Conservation (phyloP, 2,888 invertebrate species). For the Sesamia inferens region DNA sequence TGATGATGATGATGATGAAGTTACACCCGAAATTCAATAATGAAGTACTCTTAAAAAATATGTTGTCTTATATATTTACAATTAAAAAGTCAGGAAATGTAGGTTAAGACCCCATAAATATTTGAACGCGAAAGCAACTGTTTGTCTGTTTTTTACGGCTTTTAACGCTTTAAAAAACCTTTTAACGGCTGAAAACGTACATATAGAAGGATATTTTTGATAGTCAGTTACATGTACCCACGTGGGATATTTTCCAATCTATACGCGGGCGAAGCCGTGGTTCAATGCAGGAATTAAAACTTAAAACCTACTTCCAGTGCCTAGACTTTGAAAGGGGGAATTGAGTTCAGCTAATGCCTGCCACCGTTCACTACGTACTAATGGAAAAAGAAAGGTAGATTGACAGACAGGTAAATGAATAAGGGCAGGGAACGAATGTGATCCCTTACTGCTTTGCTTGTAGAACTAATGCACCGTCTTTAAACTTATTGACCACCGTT, state of each 20-base stretch:
- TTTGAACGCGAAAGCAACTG: not conserved
- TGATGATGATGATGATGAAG: no score
- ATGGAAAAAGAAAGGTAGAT: slow-evolving; percentile 42
- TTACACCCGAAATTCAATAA: no score
- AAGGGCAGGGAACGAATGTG: slow-evolving; percentile 37
- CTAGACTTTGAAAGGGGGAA: not conserved
- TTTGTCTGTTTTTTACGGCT: no score
- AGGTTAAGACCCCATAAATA: no score
- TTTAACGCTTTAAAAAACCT: no score
- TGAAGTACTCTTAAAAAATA: no score
- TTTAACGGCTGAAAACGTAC: no score
- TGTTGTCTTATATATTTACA: no score
- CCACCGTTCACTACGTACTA: slow-evolving; percentile 17
- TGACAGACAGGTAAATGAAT: slow-evolving; percentile 61
- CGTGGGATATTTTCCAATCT: not conserved
- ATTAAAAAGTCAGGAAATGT: no score
- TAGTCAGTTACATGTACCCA: no score
- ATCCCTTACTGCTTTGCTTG: slow-evolving; percentile 56
- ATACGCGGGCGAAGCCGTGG: not conserved
- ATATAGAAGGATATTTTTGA: no score
- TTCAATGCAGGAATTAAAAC: slow-evolving; percentile 5
- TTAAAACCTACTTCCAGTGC: not conserved
- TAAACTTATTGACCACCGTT: slow-evolving; percentile 81
- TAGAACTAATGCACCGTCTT: slow-evolving; percentile 74
- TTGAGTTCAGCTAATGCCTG: slow-evolving; percentile 41